Evolutionary conservation across 1,140 invertebrate species (phyloP).

Genomic region (Hypsibius dujardini): DNA sequence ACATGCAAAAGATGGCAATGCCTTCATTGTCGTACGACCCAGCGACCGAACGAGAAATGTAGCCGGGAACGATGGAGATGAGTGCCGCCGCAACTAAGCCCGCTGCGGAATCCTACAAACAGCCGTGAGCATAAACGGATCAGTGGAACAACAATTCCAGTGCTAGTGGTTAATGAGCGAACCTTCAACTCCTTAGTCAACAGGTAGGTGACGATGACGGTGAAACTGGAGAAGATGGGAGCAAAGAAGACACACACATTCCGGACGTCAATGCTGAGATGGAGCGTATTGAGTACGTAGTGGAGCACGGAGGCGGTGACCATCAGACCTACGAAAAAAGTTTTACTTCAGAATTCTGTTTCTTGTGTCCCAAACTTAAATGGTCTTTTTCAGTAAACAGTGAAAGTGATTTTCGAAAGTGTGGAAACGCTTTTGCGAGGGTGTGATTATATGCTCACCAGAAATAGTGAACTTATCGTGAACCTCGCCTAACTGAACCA

Average conservation of each 20-base stretch:
- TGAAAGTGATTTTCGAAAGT: neutral
- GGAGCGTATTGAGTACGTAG: slow-evolving; percentile 64
- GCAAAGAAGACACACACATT: slow-evolving; percentile 96
- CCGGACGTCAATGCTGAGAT: slow-evolving; percentile 84
- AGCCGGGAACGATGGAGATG: slow-evolving; percentile 90
- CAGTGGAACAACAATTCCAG: slow-evolving; percentile 18
- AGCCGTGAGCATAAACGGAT: slow-evolving; percentile 18
- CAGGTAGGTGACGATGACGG: slow-evolving; percentile 82
- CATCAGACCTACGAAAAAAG: slow-evolving; percentile 52
- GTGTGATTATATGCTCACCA: slow-evolving; percentile 9
- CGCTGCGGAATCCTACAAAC: slow-evolving; percentile 59
- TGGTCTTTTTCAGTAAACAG: neutral
- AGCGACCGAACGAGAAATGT: slow-evolving; percentile 87
- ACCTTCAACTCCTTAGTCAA: slow-evolving; percentile 82
- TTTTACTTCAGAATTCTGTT: no score
- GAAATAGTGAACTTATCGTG: neutral
- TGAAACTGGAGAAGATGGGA: slow-evolving; percentile 86
- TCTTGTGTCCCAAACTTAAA: no score
- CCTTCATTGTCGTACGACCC: slow-evolving; percentile 97
- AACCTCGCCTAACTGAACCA: neutral
- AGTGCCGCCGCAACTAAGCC: slow-evolving; percentile 80
- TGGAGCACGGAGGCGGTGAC: slow-evolving; percentile 83
- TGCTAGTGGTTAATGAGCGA: slow-evolving; percentile 1
- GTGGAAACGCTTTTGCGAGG: slow-evolving; percentile 11
- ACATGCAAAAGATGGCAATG: slow-evolving; percentile 96